Conservation (phyloP, 53 echinoderm and acorn worm genomes). For the Patiria pectinifera region DNA sequence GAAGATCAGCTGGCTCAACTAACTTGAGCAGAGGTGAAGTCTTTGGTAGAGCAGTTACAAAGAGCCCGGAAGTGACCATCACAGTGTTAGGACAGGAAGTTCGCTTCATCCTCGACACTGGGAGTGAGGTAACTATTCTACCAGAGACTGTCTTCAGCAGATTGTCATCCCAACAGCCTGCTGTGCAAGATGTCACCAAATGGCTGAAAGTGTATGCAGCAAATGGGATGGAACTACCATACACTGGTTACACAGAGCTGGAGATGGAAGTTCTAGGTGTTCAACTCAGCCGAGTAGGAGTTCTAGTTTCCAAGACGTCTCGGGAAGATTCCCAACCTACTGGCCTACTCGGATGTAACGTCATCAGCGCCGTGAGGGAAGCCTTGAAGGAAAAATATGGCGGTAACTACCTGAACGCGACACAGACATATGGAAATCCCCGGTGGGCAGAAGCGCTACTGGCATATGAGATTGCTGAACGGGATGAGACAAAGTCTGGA, state of each 20-base stretch:
- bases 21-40: neutral
- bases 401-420: neutral
- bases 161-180: constrained; percentile 4
- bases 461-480: constrained; percentile 18
- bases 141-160: constrained; percentile 28
- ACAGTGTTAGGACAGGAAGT: neutral
- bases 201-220: constrained; percentile 45
- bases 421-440: neutral
- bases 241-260: constrained; percentile 35
- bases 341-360: constrained; percentile 57
- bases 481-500: neutral
- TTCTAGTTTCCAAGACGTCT: neutral
- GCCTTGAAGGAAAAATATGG: constrained; percentile 20
- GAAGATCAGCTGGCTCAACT: neutral
- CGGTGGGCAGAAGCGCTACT: constrained; percentile 21
- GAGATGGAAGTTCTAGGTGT: neutral
- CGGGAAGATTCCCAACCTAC: neutral
- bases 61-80: constrained; percentile 24
- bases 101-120: constrained; percentile 26
- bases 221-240: constrained; percentile 40
- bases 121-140: constrained; percentile 28
- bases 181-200: constrained; percentile 30
- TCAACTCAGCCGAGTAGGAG: constrained; percentile 19
- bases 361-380: constrained; percentile 39
- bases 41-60: constrained; percentile 40